Conservation (phyloP, 2,113 vertebrate genomes). For the Microtus oregoni region DNA sequence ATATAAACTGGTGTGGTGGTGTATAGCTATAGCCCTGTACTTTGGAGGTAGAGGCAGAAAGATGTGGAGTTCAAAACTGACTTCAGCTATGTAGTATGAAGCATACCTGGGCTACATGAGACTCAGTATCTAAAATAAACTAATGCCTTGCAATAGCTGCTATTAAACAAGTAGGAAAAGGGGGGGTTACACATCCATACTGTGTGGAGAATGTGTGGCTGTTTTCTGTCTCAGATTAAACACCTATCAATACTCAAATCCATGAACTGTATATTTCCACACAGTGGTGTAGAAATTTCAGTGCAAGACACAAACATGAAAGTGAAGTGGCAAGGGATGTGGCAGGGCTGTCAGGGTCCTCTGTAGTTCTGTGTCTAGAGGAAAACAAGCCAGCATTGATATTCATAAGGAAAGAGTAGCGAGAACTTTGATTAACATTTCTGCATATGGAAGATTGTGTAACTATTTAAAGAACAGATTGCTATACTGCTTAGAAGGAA, state of each 20-base stretch:
- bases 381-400: neutral
- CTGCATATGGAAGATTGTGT: neutral
- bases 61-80: neutral
- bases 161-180: neutral
- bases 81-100: neutral
- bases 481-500: neutral
- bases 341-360: neutral
- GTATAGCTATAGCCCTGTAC: no score
- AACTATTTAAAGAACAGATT: neutral
- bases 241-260: neutral
- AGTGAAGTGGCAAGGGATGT: fast-evolving
- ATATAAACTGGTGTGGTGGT: neutral
- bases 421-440: neutral
- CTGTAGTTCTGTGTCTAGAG: neutral
- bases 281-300: neutral
- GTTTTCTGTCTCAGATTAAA: neutral
- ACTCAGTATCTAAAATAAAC: neutral
- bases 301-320: neutral
- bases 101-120: neutral
- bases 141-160: neutral
- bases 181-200: fast-evolving
- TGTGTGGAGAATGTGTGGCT: neutral
- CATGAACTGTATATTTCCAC: neutral
- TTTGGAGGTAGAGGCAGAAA: neutral
- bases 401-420: neutral